These are phyloP conservation scores for Zonotrichia leucophrys DNA, from an alignment of 2,113 vertebrate species.

Conservation along the genomic window DNA sequence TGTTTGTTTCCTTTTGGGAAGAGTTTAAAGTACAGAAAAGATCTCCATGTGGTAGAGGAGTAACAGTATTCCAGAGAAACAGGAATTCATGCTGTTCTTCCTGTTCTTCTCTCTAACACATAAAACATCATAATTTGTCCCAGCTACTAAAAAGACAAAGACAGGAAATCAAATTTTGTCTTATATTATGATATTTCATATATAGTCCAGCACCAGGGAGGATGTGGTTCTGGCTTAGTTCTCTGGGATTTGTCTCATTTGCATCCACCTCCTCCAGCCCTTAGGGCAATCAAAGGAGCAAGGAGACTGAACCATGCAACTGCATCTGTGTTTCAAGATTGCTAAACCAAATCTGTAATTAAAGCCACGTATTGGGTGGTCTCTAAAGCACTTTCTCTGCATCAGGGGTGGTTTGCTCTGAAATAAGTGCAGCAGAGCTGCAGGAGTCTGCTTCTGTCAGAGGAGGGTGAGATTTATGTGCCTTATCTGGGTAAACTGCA, in stretches of 20 bases:
- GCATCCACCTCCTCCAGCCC: background rate
- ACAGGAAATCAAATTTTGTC: slow-evolving; percentile 10
- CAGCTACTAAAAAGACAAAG: slow-evolving; percentile 36
- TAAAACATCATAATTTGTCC: background rate
- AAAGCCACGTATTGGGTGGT: background rate
- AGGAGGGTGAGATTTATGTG: background rate
- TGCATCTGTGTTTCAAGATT: background rate
- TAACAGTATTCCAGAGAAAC: background rate
- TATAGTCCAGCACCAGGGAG: background rate
- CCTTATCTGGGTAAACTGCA: background rate
- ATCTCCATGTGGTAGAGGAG: background rate
- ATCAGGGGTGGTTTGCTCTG: background rate
- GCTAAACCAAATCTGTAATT: background rate
- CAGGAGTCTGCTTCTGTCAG: background rate
- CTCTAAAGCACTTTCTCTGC: background rate
- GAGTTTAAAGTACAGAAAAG: background rate
- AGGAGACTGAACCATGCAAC: background rate
- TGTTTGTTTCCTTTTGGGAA: slow-evolving; percentile 44
- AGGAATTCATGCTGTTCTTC: slow-evolving; percentile 13
- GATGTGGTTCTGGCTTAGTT: background rate
- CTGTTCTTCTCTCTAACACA: background rate
- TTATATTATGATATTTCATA: background rate
- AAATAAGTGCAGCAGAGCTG: background rate
- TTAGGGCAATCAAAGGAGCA: background rate
- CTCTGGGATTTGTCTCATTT: background rate